A percentile compares a stretch with the other conserved stretches of the same genome.
phyloP scores from a whole-genome alignment of 2,113 vertebrate species.

The Chionodraco myersi region DNA sequence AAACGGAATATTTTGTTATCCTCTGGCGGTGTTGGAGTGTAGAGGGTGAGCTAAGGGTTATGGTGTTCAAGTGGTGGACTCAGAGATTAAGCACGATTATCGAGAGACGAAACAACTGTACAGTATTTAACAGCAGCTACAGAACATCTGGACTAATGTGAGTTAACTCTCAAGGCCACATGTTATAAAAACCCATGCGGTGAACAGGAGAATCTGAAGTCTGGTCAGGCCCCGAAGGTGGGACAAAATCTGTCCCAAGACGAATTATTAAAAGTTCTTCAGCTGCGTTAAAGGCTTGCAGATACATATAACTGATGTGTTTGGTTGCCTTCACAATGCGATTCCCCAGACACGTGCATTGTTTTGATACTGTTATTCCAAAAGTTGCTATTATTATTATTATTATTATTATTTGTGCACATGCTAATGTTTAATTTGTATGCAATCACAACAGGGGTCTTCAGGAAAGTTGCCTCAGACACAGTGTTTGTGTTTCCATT shows the following conservation, averaged over 20 bases:
- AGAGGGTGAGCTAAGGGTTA: slow-evolving; percentile 49
- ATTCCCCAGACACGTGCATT: slow-evolving; percentile 11
- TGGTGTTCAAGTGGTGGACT: slow-evolving; percentile 20
- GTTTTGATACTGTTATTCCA: slow-evolving; percentile 8
- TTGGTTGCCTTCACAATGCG: not conserved
- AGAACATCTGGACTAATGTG: slow-evolving; percentile 51
- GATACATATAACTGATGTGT: not conserved
- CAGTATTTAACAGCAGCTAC: slow-evolving; percentile 41
- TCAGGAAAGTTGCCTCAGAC: slow-evolving; percentile 18
- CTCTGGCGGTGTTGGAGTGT: not conserved
- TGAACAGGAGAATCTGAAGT: slow-evolving; percentile 46
- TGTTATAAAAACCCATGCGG: slow-evolving; percentile 58
- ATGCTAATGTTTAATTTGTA: not conserved
- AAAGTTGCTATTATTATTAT: not conserved
- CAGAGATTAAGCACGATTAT: too few relatives aligned
- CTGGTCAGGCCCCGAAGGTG: slow-evolving; percentile 7
- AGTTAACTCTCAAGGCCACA: slow-evolving; percentile 50
- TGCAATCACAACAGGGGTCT: slow-evolving; percentile 11
- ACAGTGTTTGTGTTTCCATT: slow-evolving; percentile 26
- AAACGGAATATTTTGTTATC: too few relatives aligned
- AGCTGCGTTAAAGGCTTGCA: not conserved
- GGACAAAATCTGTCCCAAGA: slow-evolving; percentile 12
- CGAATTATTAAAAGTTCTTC: slow-evolving; percentile 11
- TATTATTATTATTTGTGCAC: not conserved
- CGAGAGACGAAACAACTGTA: slow-evolving; percentile 46